Conservation (phyloP, 1,140 invertebrate species). For the Anastrepha obliqua region DNA sequence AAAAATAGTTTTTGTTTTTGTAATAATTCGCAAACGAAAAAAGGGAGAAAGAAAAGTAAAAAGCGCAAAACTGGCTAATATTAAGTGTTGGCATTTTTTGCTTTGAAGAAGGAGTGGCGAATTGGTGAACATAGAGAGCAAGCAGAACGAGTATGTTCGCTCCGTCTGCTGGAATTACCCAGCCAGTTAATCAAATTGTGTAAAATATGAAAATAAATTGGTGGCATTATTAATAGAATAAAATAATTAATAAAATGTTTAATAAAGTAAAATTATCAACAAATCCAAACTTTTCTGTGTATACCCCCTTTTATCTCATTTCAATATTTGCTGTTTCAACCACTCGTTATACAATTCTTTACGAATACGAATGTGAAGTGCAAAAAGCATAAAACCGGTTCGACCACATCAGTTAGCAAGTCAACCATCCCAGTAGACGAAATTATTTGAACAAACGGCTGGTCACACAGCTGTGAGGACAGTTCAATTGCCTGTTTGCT, state of each 20-base stretch:
- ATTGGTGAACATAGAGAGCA: constrained; percentile 12
- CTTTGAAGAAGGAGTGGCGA: neutral
- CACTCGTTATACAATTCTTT: constrained; percentile 1
- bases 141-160: neutral
- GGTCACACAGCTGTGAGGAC: neutral
- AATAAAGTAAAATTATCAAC: neutral
- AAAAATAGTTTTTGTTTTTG: neutral
- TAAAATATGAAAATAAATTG: neutral
- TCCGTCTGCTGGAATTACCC: constrained; percentile 36
- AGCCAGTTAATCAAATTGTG: constrained; percentile 4
- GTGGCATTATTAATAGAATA: neutral
- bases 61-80: neutral
- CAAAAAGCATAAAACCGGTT: constrained; percentile 42
- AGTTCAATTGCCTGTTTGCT: neutral
- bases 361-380: constrained; percentile 33
- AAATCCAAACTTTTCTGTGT: neutral
- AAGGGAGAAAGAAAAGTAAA: neutral
- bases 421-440: constrained; percentile 8
- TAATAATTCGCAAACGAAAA: neutral
- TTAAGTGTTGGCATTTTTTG: neutral
- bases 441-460: neutral
- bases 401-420: constrained; percentile 28
- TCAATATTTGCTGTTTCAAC: neutral
- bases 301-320: neutral
- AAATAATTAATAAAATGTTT: neutral